These are phyloP conservation scores for Taenioides sp. DNA, from an alignment of 2,797 vertebrate species.

Conservation along the genomic window DNA sequence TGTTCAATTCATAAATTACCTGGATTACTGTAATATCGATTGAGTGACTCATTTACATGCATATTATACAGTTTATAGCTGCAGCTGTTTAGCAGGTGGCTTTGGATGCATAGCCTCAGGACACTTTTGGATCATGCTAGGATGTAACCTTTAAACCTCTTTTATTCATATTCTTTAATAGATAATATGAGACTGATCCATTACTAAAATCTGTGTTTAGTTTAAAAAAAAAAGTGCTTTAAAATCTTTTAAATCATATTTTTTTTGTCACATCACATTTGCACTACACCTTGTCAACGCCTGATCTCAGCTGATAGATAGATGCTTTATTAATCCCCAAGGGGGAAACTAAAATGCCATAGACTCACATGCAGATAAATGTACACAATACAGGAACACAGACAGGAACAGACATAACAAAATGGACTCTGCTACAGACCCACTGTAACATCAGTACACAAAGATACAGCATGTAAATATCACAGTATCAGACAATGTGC, in stretches of 20 bases:
- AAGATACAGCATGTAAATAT: no score
- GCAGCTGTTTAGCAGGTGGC: slow-evolving; percentile 9
- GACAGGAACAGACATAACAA: no score
- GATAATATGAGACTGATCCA: not conserved
- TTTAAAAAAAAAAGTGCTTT: not conserved
- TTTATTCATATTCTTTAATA: not conserved
- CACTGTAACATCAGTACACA: no score
- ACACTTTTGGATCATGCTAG: slow-evolving; percentile 25
- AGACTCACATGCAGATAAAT: no score
- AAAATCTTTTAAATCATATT: not conserved
- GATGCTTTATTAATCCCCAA: no score
- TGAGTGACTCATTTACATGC: not conserved
- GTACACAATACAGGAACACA: no score
- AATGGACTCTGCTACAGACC: no score
- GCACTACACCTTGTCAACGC: not conserved
- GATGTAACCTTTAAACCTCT: slow-evolving; percentile 30
- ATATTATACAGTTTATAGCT: not conserved
- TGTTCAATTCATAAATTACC: not conserved
- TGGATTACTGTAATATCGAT: not conserved
- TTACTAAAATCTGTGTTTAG: not conserved
- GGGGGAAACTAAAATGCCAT: no score
- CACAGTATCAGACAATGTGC: no score
- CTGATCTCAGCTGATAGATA: not conserved
- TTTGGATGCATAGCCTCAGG: slow-evolving; percentile 24
- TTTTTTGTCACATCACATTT: not conserved